phyloP scores from a whole-genome alignment of 2,888 invertebrate species.

The Phyllotreta striolata region DNA sequence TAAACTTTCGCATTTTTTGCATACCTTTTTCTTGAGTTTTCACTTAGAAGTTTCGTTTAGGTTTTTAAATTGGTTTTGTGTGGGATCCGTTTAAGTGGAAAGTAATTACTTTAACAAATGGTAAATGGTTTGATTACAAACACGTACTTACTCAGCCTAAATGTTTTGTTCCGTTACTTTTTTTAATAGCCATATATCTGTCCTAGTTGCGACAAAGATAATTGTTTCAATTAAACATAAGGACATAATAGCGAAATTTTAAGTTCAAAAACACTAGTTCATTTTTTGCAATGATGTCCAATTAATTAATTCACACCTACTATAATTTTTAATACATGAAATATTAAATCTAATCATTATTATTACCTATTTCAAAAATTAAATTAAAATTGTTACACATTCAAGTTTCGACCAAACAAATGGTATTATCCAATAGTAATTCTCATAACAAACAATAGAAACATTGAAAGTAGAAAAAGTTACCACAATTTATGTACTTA shows the following conservation, averaged over 20 bases:
- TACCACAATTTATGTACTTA: no score
- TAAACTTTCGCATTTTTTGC: conserved; percentile 18
- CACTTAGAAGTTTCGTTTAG: not conserved
- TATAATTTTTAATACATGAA: no score
- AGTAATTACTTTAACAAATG: conserved; percentile 15
- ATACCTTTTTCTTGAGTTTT: conserved; percentile 2
- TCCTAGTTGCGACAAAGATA: conserved; percentile 17
- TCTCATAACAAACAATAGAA: no score
- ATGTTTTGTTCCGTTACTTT: conserved; percentile 33
- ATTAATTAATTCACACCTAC: not conserved
- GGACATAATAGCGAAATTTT: no score
- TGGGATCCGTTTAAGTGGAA: conserved; percentile 4
- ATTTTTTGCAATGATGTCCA: not conserved
- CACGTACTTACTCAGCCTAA: conserved; percentile 25
- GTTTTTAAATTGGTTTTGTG: conserved; percentile 1
- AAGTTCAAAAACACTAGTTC: no score
- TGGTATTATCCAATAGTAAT: no score
- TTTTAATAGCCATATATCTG: conserved; percentile 19
- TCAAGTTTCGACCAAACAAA: no score
- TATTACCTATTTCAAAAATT: no score
- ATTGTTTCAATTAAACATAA: conserved; percentile 10
- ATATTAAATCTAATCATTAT: no score
- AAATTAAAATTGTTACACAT: no score
- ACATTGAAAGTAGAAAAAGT: no score
- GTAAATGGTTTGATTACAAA: conserved; percentile 30